A percentile compares a stretch with the other conserved stretches of the same genome.
Conservation (phyloP, 2,797 vertebrate species). For the Cossypha heuglini region DNA sequence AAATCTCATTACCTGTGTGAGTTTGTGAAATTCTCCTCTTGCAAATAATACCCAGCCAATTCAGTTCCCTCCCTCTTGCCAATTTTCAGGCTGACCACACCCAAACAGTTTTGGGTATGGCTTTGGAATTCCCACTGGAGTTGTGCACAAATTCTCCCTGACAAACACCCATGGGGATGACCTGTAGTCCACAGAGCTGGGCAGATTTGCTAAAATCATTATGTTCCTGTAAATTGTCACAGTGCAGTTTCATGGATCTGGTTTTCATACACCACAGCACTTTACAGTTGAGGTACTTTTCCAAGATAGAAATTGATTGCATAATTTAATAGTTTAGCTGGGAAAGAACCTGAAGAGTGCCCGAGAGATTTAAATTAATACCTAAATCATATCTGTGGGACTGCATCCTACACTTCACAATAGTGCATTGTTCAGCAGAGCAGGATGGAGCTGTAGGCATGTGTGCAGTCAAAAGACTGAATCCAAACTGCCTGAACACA, state of each 20-base stretch:
- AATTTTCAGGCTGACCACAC: neutral
- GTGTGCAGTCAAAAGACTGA: neutral
- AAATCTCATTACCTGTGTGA: neutral
- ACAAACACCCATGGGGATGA: neutral
- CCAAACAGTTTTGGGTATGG: neutral
- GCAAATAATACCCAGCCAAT: neutral
- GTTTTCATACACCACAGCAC: constrained; percentile 59
- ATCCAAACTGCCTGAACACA: neutral
- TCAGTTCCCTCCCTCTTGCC: neutral
- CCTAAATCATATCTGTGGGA: constrained; percentile 44
- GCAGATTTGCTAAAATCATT: constrained; percentile 54
- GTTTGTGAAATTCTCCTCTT: neutral
- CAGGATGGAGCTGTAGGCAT: constrained; percentile 10
- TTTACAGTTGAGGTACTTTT: constrained; percentile 59
- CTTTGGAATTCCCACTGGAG: neutral
- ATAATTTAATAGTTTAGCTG: constrained; percentile 60
- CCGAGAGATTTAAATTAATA: constrained; percentile 55
- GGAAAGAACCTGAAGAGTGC: constrained; percentile 20
- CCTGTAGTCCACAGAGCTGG: neutral
- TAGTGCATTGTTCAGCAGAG: constrained; percentile 43
- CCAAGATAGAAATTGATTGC: constrained; percentile 54
- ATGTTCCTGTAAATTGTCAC: constrained; percentile 40
- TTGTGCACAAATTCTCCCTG: neutral
- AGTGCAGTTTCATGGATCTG: constrained; percentile 54
- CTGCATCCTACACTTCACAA: constrained; percentile 24